Conservation (phyloP, 1,140 invertebrate species). For the Brachionus koreanus region DNA sequence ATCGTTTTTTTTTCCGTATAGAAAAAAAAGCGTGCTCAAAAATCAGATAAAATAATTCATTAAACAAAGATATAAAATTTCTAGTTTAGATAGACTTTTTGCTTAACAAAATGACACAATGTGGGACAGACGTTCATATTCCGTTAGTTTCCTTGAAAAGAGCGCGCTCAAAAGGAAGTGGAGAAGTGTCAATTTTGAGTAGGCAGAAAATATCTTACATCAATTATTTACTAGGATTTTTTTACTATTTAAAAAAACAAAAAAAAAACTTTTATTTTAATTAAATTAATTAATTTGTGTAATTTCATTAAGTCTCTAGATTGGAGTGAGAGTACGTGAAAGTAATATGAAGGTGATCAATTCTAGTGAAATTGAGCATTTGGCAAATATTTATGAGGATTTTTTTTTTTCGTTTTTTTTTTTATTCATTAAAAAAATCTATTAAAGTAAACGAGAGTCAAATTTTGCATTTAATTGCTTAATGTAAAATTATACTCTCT, state of each 20-base stretch:
- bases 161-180: neutral
- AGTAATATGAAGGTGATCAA: neutral
- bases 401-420: neutral
- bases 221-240: neutral
- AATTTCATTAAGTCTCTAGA: neutral
- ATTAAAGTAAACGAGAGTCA: neutral
- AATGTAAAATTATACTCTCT: conserved; percentile 23
- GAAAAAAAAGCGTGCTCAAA: neutral
- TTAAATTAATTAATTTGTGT: neutral
- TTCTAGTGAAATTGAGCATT: neutral
- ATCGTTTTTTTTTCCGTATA: neutral
- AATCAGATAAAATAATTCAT: neutral
- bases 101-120: neutral
- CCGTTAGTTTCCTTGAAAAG: neutral
- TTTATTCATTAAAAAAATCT: neutral
- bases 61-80: neutral
- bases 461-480: neutral
- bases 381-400: neutral
- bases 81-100: neutral
- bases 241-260: no score
- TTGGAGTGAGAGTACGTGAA: neutral
- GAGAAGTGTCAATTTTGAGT: neutral
- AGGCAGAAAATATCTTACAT: neutral
- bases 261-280: neutral
- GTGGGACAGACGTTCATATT: neutral